Percentiles rank a stretch among this genome's conserved stretches.
Evolutionary conservation across 2,888 invertebrate species (phyloP).

Genomic region (Trisateles emortualis): DNA sequence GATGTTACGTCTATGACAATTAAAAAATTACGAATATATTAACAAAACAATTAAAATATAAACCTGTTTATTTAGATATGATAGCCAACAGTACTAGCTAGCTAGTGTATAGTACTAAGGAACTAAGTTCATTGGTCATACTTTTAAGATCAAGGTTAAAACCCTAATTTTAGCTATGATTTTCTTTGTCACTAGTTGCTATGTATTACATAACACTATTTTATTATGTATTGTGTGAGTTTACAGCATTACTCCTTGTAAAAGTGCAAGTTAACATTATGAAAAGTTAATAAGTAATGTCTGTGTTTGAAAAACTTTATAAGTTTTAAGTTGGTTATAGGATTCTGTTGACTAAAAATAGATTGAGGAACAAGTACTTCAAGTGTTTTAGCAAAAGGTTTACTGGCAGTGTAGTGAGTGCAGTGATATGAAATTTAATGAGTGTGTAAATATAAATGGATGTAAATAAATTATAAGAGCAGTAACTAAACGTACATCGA

Average conservation of each 20-base stretch:
- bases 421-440: slow-evolving; percentile 17
- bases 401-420: slow-evolving; percentile 27
- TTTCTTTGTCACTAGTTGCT: neutral
- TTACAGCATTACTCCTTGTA: neutral
- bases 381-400: slow-evolving; percentile 17
- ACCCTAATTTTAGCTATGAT: slow-evolving; percentile 1
- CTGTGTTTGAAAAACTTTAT: slow-evolving; percentile 26
- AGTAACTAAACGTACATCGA: slow-evolving; percentile 39
- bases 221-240: neutral
- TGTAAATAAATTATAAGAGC: slow-evolving; percentile 25
- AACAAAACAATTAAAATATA: too few species aligned
- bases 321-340: slow-evolving; percentile 22
- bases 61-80: too few species aligned
- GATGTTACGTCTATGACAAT: too few species aligned
- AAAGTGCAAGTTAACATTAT: neutral
- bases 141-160: slow-evolving; percentile 1
- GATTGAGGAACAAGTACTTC: slow-evolving; percentile 20
- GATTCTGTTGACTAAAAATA: slow-evolving; percentile 37
- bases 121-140: neutral
- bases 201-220: neutral
- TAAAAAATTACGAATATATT: too few species aligned
- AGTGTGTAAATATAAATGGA: slow-evolving; percentile 18
- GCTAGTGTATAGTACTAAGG: neutral
- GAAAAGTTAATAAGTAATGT: slow-evolving; percentile 7
- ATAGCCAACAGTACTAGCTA: too few species aligned